phyloP scores from a whole-genome alignment of 2,888 invertebrate species.

The Papilio gigon region DNA sequence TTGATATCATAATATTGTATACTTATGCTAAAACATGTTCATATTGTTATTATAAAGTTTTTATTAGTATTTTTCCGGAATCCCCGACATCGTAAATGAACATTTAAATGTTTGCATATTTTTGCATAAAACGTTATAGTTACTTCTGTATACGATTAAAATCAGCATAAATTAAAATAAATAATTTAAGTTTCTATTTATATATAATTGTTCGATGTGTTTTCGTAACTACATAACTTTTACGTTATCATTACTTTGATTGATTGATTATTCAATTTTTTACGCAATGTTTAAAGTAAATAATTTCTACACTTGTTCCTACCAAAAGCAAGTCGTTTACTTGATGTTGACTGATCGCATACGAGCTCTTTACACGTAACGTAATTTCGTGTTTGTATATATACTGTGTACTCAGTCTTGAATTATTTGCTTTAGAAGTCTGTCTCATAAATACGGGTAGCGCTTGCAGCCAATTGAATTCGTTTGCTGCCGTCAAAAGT shows the following conservation, averaged over 20 bases:
- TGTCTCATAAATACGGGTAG: slow-evolving; percentile 57
- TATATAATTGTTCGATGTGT: neutral
- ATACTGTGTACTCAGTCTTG: neutral
- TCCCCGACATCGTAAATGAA: slow-evolving; percentile 9
- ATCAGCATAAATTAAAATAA: slow-evolving; percentile 19
- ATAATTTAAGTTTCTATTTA: slow-evolving; percentile 14
- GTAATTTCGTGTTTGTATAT: neutral
- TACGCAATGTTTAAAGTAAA: neutral
- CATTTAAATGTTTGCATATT: slow-evolving; percentile 18
- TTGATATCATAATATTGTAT: neutral
- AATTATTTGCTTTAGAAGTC: neutral
- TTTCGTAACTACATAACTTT: neutral
- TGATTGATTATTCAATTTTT: neutral
- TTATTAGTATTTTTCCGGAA: slow-evolving; percentile 8
- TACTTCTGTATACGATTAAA: slow-evolving; percentile 16
- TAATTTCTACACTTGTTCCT: neutral
- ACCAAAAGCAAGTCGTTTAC: neutral
- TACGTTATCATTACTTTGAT: neutral
- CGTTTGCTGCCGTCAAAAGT: slow-evolving; percentile 67
- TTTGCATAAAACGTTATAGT: slow-evolving; percentile 5
- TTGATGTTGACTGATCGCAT: neutral
- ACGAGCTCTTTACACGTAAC: slow-evolving; percentile 1
- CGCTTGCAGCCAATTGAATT: slow-evolving; percentile 65
- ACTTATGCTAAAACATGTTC: slow-evolving; percentile 1
- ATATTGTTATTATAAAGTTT: slow-evolving; percentile 8